A percentile compares a stretch with the other conserved stretches of the same genome.
phyloP scores from a whole-genome alignment of 2,888 invertebrate species.

The Ectemnius continuus region DNA sequence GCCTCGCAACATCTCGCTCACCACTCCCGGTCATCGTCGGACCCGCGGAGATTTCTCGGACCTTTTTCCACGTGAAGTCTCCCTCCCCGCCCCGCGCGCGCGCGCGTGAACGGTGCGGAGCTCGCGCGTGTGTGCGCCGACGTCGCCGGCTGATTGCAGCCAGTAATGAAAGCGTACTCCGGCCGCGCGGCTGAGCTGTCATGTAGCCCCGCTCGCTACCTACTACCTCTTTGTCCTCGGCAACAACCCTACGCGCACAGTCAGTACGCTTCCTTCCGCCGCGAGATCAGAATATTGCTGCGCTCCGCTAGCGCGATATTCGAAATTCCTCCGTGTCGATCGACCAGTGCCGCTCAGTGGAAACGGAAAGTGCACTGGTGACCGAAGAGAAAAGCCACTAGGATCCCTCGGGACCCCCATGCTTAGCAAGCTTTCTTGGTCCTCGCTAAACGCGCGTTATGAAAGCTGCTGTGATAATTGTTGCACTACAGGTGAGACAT shows the following conservation, averaged over 20 bases:
- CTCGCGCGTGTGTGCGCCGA: constrained; percentile 55
- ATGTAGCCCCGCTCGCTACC: constrained; percentile 70
- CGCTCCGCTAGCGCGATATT: neutral
- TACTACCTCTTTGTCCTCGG: constrained; percentile 9
- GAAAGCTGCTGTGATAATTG: constrained; percentile 54
- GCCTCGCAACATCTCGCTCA: constrained; percentile 37
- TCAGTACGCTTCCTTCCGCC: neutral
- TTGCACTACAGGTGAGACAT: constrained; percentile 59
- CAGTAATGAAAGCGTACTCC: constrained; percentile 74
- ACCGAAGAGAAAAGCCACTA: neutral
- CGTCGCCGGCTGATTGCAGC: constrained; percentile 67
- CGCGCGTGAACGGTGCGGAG: no score
- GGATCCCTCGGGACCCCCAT: constrained; percentile 14
- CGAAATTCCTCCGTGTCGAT: neutral
- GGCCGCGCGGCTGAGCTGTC: constrained; percentile 72
- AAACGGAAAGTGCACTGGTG: constrained; percentile 25
- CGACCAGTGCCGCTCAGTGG: constrained; percentile 38
- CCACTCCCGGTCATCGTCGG: constrained; percentile 54
- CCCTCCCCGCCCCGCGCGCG: constrained; percentile 56
- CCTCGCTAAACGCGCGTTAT: constrained; percentile 56
- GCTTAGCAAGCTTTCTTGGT: constrained; percentile 34
- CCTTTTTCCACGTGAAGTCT: constrained; percentile 67
- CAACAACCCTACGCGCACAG: neutral
- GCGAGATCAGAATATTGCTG: neutral
- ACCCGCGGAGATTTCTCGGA: constrained; percentile 48